Evolutionary conservation across 2,797 vertebrate genomes (phyloP), one percentile per base, ranked within the genome.

Genomic region (Trachurus trachurus): DNA sequence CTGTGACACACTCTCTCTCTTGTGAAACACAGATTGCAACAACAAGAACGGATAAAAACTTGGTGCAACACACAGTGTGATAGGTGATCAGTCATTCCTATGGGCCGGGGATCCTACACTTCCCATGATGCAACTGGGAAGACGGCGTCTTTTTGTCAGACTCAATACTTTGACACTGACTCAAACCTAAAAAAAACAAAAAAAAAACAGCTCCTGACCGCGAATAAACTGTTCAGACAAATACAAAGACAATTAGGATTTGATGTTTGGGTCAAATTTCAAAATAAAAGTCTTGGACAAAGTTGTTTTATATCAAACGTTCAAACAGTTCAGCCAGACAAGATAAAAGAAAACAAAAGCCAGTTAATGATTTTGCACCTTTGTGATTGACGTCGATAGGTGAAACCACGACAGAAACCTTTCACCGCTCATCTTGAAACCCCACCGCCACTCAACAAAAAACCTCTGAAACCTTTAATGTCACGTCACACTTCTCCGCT

Each of bases 101-200:
- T 53, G 29, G n/a, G 19, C n/a, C 34, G 60, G 22, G 22, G 26
- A 58, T 52, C 45, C 58, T 42, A 67, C 44, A 73, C 53, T 77
- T 72, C 66, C 66, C 34, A 44, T 19, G 40, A 50, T 44, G 54
- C 58, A 73, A 62, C 13, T 56, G 22, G 34, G n/a, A n/a, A n/a
- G n/a, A 58, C 37, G 8, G 40, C 22, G 26, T 78, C 17, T 53
- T 66, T 66, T 53, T 26, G 37, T 70, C 70, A 39, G 9, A 40
- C 31, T 6, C 7, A 2, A 39, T 44, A 34, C 66, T 17, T 17
- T 75, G 60, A 75, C 45, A 40, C 60, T 39, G 39, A 54, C 19
- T 50, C 66, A 44, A 15, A 52, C 39, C n/a, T 12, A 37, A 68
- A 75, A 49, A 34, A 63, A 68, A 75, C 44, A 34, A 63, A 26